phyloP scores from a whole-genome alignment of 1,140 invertebrate species.

The Drosophila subobscura region DNA sequence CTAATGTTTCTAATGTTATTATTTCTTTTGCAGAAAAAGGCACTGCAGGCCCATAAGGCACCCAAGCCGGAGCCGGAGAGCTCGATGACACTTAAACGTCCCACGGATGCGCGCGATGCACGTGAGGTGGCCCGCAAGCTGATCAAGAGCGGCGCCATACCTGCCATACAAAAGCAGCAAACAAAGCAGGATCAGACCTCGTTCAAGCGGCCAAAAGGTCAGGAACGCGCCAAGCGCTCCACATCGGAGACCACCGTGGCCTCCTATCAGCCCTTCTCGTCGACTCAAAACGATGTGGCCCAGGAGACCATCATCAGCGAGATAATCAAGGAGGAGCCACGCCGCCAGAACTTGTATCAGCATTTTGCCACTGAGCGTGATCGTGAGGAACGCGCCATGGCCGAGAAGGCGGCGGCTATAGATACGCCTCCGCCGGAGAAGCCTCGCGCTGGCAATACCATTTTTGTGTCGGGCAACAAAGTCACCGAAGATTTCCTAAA shows the following conservation, averaged over 20 bases:
- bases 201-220: constrained; percentile 90
- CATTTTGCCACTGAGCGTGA: constrained; percentile 92
- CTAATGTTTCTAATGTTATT: neutral
- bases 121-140: constrained; percentile 97
- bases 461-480: constrained; percentile 92
- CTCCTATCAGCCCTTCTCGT: constrained; percentile 95
- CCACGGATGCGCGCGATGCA: constrained; percentile 95
- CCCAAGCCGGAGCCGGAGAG: constrained; percentile 95
- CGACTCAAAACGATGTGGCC: constrained; percentile 86
- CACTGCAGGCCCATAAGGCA: constrained; percentile 93
- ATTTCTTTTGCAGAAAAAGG: constrained; percentile 90
- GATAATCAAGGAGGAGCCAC: constrained; percentile 81
- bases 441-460: constrained; percentile 91
- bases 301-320: constrained; percentile 82
- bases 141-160: constrained; percentile 96
- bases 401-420: constrained; percentile 83
- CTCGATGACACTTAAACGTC: constrained; percentile 89
- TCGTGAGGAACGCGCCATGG: constrained; percentile 84
- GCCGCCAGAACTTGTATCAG: constrained; percentile 91
- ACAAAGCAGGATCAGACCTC: constrained; percentile 91
- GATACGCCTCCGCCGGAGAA: constrained; percentile 85
- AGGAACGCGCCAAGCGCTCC: constrained; percentile 91
- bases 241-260: constrained; percentile 89
- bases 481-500: constrained; percentile 92
- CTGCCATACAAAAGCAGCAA: constrained; percentile 91